Evolutionary conservation across 1,140 invertebrate species (phyloP).

Genomic region (Orchestia grillus): DNA sequence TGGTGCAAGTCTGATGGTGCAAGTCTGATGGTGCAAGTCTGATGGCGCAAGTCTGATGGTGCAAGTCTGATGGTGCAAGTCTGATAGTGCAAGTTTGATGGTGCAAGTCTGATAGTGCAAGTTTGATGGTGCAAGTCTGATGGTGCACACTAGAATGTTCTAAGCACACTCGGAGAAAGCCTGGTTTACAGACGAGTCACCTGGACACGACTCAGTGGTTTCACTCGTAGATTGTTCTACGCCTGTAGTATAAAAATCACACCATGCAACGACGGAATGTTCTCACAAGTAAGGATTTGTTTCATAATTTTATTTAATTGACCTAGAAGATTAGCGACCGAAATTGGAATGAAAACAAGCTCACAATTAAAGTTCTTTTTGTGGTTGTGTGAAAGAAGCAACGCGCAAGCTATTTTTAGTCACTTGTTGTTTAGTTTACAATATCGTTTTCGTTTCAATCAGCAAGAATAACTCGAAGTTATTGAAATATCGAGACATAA

Average conservation of each 20-base stretch:
- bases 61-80: background rate
- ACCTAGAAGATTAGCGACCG: background rate
- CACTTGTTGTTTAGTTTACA: background rate
- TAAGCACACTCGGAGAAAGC: background rate
- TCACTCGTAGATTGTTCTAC: too few species aligned
- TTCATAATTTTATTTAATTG: background rate
- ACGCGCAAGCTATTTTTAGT: background rate
- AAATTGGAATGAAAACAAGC: background rate
- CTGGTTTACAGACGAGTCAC: too few species aligned
- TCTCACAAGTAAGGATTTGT: background rate
- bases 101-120: background rate
- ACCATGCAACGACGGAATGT: too few species aligned
- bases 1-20: too few species aligned
- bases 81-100: background rate
- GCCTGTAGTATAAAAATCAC: too few species aligned
- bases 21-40: too few species aligned
- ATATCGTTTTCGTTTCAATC: background rate
- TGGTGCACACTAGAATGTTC: background rate
- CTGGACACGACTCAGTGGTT: too few species aligned
- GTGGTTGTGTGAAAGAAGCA: background rate
- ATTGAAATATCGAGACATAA: too few species aligned
- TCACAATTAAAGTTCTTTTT: background rate
- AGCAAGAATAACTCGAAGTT: background rate
- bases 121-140: background rate
- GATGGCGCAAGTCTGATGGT: background rate